Evolutionary conservation across 2,888 invertebrate genomes (phyloP).

Genomic region (Cremastinae sp.): DNA sequence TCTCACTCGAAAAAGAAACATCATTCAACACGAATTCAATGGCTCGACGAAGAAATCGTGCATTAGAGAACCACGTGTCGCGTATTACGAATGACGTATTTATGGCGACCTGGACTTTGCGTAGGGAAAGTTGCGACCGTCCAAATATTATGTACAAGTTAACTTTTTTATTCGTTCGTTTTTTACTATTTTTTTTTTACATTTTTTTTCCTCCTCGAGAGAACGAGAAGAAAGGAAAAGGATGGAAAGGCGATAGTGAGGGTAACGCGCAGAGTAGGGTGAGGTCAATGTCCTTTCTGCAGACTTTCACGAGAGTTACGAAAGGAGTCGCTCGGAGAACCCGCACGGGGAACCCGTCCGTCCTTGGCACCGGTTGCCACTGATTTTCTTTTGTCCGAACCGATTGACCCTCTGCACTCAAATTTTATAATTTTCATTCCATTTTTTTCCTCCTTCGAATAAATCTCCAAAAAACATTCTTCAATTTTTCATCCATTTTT

Average conservation of each 20-base stretch:
- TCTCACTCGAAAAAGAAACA: slow-evolving; percentile 56
- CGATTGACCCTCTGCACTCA: slow-evolving; percentile 4
- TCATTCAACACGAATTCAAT: slow-evolving; percentile 31
- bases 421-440: neutral
- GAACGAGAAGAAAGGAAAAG: slow-evolving; percentile 52
- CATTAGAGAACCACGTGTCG: slow-evolving; percentile 15
- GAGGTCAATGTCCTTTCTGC: slow-evolving; percentile 79
- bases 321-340: slow-evolving; percentile 75
- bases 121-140: slow-evolving; percentile 58
- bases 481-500: too few species aligned
- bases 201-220: slow-evolving; percentile 48
- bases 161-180: neutral
- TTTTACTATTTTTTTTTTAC: neutral
- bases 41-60: slow-evolving; percentile 39
- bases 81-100: slow-evolving; percentile 20
- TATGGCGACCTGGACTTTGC: slow-evolving; percentile 54
- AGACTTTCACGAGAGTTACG: slow-evolving; percentile 80
- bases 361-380: slow-evolving; percentile 80
- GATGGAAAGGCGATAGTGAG: slow-evolving; percentile 58
- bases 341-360: slow-evolving; percentile 68
- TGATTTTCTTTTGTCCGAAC: slow-evolving; percentile 78
- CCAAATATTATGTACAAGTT: slow-evolving; percentile 37
- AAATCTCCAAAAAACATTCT: neutral
- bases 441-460: neutral
- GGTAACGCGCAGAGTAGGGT: slow-evolving; percentile 68